These are phyloP conservation scores for Palythoa grandis DNA, from an alignment of 92 coral and sea anemone genomes.

Conservation along the genomic window DNA sequence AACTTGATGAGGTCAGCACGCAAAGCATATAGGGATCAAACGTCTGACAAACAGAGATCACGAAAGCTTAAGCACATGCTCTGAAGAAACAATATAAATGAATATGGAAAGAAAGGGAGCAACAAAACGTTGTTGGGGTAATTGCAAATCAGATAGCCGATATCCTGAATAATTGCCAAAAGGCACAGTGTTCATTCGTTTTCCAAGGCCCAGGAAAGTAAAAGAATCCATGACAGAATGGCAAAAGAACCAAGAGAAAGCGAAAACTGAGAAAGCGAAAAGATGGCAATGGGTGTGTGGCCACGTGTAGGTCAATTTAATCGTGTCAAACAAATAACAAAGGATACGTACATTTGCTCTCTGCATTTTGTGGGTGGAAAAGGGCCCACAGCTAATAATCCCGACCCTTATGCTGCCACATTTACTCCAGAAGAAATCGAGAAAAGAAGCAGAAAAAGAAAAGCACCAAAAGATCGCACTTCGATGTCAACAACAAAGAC, in stretches of 20 bases:
- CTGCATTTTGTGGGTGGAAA: constrained; percentile 25
- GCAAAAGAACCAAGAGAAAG: constrained; percentile 31
- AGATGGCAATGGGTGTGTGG: constrained; percentile 36
- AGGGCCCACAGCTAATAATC: constrained; percentile 12
- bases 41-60: neutral
- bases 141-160: constrained; percentile 42
- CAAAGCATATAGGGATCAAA: neutral
- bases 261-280: constrained; percentile 40
- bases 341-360: constrained; percentile 34
- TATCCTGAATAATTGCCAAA: constrained; percentile 6
- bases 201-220: constrained; percentile 33
- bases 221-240: constrained; percentile 36
- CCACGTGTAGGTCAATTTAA: constrained; percentile 8
- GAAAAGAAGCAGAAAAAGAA: neutral
- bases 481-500: neutral
- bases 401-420: constrained; percentile 10
- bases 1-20: neutral
- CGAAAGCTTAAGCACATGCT: neutral
- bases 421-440: neutral
- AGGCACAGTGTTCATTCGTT: constrained; percentile 24
- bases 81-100: neutral
- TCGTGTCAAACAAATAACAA: constrained; percentile 33
- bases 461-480: neutral
- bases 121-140: constrained; percentile 25
- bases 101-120: constrained; percentile 18